A percentile compares a stretch with the other conserved stretches of the same genome.
Evolutionary conservation across 1,140 invertebrate species (phyloP).

Genomic region (Caenorhabditis latens): DNA sequence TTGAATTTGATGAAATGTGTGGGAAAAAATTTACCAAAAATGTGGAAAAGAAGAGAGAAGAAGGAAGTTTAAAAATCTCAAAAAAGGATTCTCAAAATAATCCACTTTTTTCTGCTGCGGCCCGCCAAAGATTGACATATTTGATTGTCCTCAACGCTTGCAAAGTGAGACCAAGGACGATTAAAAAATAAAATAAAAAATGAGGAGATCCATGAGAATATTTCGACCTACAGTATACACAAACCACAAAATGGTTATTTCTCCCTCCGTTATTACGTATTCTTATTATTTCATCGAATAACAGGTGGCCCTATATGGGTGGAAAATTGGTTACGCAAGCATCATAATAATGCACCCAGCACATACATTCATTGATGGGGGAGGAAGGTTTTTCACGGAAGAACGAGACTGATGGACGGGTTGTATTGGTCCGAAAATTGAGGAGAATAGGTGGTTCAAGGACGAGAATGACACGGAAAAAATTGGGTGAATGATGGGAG

Average conservation of each 20-base stretch:
- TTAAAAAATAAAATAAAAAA: background rate
- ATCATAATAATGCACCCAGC: slow-evolving; percentile 27
- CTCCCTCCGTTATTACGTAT: background rate
- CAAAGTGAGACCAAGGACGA: slow-evolving; percentile 21
- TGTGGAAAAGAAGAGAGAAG: background rate
- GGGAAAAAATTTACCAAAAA: background rate
- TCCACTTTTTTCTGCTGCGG: background rate
- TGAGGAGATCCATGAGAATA: background rate
- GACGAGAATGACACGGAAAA: slow-evolving; percentile 27
- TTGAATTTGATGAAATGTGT: background rate
- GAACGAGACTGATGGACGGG: slow-evolving; percentile 3
- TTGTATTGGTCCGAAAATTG: slow-evolving; percentile 29
- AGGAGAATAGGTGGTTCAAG: slow-evolving; percentile 27
- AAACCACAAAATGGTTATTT: background rate
- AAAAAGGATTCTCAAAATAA: background rate
- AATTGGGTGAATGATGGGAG: background rate
- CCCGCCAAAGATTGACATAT: slow-evolving; percentile 14
- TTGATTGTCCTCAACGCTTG: slow-evolving; percentile 1
- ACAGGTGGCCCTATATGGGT: background rate
- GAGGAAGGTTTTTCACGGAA: slow-evolving; percentile 24
- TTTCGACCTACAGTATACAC: background rate
- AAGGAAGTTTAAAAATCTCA: background rate
- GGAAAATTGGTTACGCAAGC: slow-evolving; percentile 42
- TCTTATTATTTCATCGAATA: background rate
- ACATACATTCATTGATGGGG: slow-evolving; percentile 8